Conservation (phyloP, 2,888 invertebrate species). For the Drosophila antonietae region DNA sequence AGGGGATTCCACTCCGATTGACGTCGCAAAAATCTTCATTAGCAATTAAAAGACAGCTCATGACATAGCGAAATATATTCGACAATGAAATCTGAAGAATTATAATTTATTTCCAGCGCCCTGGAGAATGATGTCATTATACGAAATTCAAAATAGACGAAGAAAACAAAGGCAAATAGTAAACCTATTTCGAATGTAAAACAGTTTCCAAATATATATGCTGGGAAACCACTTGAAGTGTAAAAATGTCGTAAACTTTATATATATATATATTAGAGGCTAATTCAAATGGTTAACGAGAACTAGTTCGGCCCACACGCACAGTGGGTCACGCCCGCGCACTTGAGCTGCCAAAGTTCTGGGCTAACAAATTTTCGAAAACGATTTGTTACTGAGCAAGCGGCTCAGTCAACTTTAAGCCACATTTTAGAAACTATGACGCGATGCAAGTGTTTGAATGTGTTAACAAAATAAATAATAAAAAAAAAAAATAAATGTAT, state of each 20-base stretch:
- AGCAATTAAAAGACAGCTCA: not conserved
- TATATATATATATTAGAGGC: constrained; percentile 18
- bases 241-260: constrained; percentile 7
- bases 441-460: constrained; percentile 67
- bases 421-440: constrained; percentile 65
- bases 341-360: constrained; percentile 41
- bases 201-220: constrained; percentile 11
- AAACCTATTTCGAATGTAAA: constrained; percentile 25
- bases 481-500: not conserved
- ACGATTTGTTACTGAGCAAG: constrained; percentile 20
- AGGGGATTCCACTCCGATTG: not conserved
- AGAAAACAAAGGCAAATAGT: not conserved
- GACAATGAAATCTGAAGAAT: not conserved
- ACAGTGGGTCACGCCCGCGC: constrained; percentile 37
- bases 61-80: not conserved
- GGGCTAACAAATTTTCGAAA: constrained; percentile 37
- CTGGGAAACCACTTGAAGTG: constrained; percentile 29
- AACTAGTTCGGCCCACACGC: constrained; percentile 51
- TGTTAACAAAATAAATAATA: constrained; percentile 56
- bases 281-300: constrained; percentile 18
- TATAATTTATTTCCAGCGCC: constrained; percentile 8
- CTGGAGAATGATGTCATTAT: constrained; percentile 41
- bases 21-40: not conserved
- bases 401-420: constrained; percentile 31
- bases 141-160: not conserved